Evolutionary conservation across 2,113 vertebrate species (phyloP).

Genomic region (Lates calcarifer): DNA sequence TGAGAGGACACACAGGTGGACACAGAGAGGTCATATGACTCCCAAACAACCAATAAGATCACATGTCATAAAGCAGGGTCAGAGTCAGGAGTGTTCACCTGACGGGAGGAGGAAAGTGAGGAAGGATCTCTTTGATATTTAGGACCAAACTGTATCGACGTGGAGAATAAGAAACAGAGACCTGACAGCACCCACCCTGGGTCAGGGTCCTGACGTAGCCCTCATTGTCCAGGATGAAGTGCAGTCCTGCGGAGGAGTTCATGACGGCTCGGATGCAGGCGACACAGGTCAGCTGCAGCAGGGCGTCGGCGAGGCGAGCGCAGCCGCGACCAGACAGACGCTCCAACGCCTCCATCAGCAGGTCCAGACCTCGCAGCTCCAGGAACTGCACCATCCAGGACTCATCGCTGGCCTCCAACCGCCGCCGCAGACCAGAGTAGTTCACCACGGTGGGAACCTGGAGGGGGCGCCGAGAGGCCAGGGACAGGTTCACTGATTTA

Average conservation of each 20-base stretch:
- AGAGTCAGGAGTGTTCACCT: neutral
- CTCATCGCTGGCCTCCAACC: conserved; percentile 88
- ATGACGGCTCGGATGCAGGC: conserved; percentile 90
- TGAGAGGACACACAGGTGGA: conserved; percentile 59
- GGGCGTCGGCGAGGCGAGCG: conserved; percentile 88
- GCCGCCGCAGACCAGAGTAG: conserved; percentile 91
- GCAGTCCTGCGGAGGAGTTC: conserved; percentile 91
- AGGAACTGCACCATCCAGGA: conserved; percentile 95
- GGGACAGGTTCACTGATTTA: too few relatives aligned
- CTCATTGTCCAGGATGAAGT: conserved; percentile 91
- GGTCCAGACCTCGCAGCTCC: conserved; percentile 91
- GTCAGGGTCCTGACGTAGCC: conserved; percentile 92
- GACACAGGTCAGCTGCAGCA: conserved; percentile 94
- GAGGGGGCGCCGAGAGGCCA: neutral
- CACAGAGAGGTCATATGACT: conserved; percentile 5
- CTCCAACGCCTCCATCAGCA: conserved; percentile 92
- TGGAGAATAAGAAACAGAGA: neutral
- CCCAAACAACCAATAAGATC: neutral
- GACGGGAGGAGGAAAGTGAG: too few relatives aligned
- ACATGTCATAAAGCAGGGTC: neutral
- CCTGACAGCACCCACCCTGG: conserved; percentile 82
- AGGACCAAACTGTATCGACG: neutral
- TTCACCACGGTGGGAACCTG: conserved; percentile 93
- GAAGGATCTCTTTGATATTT: neutral
- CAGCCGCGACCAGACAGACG: conserved; percentile 90